Evolutionary conservation across 2,113 vertebrate genomes (phyloP).

Genomic region (Dipodomys stephensi): DNA sequence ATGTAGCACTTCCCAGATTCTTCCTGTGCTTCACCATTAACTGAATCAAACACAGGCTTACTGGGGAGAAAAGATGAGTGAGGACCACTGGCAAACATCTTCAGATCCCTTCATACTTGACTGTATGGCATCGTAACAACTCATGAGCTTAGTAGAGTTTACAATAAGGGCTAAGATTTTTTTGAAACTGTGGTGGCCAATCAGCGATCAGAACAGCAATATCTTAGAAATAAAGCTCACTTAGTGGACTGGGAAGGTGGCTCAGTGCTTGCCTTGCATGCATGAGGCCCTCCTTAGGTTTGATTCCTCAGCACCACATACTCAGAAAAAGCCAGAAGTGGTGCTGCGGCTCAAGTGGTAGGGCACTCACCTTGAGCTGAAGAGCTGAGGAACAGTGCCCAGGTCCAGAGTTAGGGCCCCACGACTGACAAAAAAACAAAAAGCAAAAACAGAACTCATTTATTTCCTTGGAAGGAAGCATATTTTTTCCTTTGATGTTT

Average conservation of each 20-base stretch:
- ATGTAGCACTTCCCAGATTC: not conserved
- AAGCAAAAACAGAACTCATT: too few species aligned
- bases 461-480: too few species aligned
- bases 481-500: constrained; percentile 11
- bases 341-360: too few species aligned
- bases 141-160: not conserved
- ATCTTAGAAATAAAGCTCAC: not conserved
- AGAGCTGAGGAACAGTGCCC: too few species aligned
- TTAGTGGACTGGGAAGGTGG: too few species aligned
- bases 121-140: not conserved
- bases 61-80: not conserved
- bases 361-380: too few species aligned
- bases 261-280: too few species aligned
- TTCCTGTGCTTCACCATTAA: not conserved
- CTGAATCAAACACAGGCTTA: constrained; percentile 18
- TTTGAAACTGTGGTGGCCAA: not conserved
- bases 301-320: too few species aligned
- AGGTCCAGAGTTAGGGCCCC: too few species aligned
- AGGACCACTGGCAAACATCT: constrained; percentile 9
- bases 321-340: too few species aligned
- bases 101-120: not conserved
- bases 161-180: not conserved
- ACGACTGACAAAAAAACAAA: too few species aligned
- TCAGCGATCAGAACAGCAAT: not conserved
- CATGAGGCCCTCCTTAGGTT: too few species aligned